Percentiles rank a stretch among this genome's conserved stretches.
phyloP scores from a whole-genome alignment of 2,113 vertebrate species.

The Salvelinus namaycush region DNA sequence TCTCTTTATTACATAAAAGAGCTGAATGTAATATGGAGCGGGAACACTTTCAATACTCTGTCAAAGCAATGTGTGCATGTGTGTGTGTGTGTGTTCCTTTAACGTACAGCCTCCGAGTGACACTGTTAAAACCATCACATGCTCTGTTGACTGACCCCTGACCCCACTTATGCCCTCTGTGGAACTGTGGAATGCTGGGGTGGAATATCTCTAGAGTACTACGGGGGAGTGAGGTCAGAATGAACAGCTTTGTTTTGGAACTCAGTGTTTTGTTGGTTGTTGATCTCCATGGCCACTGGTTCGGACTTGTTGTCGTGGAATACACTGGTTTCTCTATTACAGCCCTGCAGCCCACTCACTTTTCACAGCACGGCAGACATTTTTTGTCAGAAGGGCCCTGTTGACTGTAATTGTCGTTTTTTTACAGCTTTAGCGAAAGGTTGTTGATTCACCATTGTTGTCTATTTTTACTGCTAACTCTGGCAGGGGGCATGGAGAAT shows the following conservation, averaged over 20 bases:
- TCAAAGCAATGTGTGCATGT: background rate
- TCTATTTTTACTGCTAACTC: too few relatives aligned
- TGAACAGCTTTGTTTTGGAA: constrained; percentile 33
- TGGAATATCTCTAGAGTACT: constrained; percentile 55
- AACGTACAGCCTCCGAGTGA: constrained; percentile 23
- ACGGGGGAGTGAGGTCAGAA: constrained; percentile 44
- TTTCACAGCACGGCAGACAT: constrained; percentile 25
- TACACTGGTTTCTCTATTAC: constrained; percentile 36
- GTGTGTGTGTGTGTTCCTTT: constrained; percentile 21
- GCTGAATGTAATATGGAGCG: too few relatives aligned
- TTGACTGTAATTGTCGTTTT: background rate
- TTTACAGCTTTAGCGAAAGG: too few relatives aligned
- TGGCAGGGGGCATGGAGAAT: too few relatives aligned
- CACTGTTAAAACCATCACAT: constrained; percentile 40
- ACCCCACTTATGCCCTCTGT: constrained; percentile 49
- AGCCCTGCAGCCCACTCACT: constrained; percentile 37
- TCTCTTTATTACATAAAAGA: background rate
- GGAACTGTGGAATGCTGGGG: constrained; percentile 54
- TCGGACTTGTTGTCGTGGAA: background rate
- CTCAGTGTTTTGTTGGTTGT: constrained; percentile 38
- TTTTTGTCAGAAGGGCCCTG: background rate
- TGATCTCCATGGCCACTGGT: constrained; percentile 15
- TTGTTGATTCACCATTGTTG: too few relatives aligned
- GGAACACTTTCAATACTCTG: too few relatives aligned
- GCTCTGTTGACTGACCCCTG: constrained; percentile 38